Percentiles rank a stretch among this genome's conserved stretches.
phyloP scores from a whole-genome alignment of 2,113 vertebrate species.

The Plecturocebus donacophilus region DNA sequence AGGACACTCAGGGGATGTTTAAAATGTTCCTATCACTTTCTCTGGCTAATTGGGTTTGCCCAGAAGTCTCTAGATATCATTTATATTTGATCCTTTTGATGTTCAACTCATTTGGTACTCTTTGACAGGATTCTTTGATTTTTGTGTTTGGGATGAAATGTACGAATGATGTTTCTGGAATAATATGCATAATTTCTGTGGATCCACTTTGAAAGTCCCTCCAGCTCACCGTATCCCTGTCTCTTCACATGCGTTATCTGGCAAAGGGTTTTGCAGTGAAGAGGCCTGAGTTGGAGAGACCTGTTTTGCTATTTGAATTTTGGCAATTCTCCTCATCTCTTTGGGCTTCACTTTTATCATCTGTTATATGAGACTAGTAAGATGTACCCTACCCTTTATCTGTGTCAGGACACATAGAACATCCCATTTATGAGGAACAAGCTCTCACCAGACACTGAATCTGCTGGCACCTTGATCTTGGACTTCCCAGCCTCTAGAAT shows the following conservation, averaged over 20 bases:
- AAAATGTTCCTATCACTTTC: background rate
- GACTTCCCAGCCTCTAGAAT: background rate
- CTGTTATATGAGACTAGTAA: background rate
- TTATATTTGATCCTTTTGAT: background rate
- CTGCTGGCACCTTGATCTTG: background rate
- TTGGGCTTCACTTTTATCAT: background rate
- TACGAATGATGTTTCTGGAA: background rate
- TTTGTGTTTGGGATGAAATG: background rate
- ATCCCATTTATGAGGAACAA: background rate
- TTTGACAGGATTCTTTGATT: background rate
- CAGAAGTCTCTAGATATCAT: background rate
- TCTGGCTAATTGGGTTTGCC: background rate
- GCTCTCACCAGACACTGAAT: too few relatives aligned
- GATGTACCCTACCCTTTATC: background rate
- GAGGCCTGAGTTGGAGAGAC: background rate
- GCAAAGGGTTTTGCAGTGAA: background rate
- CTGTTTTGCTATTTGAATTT: background rate
- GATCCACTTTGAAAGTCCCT: slow-evolving; percentile 18
- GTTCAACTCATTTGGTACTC: background rate
- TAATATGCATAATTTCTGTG: background rate
- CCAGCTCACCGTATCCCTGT: background rate
- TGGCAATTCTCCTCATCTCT: background rate
- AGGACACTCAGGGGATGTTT: background rate
- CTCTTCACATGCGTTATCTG: background rate
- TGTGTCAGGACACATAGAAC: background rate